These are phyloP conservation scores for Oxystoma pomonae DNA, from an alignment of 2,888 invertebrate genomes.

Conservation along the genomic window DNA sequence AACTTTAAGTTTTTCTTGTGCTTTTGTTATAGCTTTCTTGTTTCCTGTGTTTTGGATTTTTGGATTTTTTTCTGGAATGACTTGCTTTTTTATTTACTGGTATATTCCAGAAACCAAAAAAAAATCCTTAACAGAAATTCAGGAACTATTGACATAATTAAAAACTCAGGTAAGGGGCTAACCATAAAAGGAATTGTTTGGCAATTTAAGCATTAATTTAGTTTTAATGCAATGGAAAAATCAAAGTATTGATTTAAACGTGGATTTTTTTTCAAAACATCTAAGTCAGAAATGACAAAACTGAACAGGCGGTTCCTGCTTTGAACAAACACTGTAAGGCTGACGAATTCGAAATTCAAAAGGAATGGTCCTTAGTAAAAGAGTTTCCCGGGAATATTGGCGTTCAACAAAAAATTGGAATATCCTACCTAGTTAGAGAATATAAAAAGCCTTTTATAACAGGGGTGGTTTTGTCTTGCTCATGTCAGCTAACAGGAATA, in stretches of 20 bases:
- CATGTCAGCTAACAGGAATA: conserved; percentile 75
- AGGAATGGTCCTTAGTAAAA: too few species aligned
- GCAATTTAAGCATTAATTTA: too few species aligned
- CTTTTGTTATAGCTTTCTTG: conserved; percentile 69
- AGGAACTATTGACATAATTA: conserved; percentile 24
- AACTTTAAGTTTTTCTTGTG: conserved; percentile 68
- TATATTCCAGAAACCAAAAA: conserved; percentile 53
- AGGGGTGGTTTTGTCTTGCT: conserved; percentile 71
- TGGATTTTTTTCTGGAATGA: conserved; percentile 41
- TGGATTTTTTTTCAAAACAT: too few species aligned
- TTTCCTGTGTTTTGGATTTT: conserved; percentile 50
- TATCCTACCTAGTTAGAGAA: conserved; percentile 41
- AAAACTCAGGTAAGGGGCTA: too few species aligned
- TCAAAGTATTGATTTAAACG: too few species aligned
- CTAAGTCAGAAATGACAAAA: conserved; percentile 49
- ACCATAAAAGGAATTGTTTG: too few species aligned
- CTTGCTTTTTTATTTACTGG: conserved; percentile 65
- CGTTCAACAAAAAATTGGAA: conserved; percentile 23
- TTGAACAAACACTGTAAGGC: too few species aligned
- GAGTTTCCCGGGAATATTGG: too few species aligned
- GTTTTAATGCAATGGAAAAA: too few species aligned
- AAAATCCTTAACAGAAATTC: conserved; percentile 30
- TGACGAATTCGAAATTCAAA: too few species aligned
- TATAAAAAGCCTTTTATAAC: conserved; percentile 58
- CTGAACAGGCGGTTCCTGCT: too few species aligned